phyloP scores from a whole-genome alignment of 1,140 invertebrate genomes.

The Paramacrobiotus metropolitanus region DNA sequence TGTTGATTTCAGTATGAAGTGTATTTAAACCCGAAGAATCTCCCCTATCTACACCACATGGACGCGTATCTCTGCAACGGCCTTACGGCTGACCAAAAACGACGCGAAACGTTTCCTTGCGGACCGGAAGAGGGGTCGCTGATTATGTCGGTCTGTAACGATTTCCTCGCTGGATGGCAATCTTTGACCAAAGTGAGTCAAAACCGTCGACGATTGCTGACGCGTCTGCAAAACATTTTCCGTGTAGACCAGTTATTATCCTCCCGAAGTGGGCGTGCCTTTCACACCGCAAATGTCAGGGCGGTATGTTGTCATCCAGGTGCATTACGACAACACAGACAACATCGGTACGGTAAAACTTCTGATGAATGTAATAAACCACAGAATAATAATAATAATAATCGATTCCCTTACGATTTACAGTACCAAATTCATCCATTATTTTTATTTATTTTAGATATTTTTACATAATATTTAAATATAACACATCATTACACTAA shows the following conservation, averaged over 20 bases:
- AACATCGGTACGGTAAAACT: background rate
- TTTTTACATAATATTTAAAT: too few relatives aligned
- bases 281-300: background rate
- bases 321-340: background rate
- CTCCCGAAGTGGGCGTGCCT: background rate
- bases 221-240: too few relatives aligned
- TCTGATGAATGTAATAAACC: background rate
- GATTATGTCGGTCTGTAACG: background rate
- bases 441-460: too few relatives aligned
- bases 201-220: too few relatives aligned
- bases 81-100: background rate
- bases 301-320: background rate
- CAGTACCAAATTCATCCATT: too few relatives aligned
- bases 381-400: too few relatives aligned
- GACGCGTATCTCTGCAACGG: background rate
- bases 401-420: too few relatives aligned
- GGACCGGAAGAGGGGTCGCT: too few relatives aligned
- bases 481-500: too few relatives aligned
- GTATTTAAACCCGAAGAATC: background rate
- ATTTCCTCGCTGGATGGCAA: background rate
- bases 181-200: background rate
- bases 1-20: background rate
- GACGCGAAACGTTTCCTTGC: too few relatives aligned
- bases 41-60: background rate
- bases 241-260: background rate